Evolutionary conservation across 2,797 vertebrate genomes (phyloP), one percentile per base, ranked within the genome.

Genomic region (Onychomys arenicola): DNA sequence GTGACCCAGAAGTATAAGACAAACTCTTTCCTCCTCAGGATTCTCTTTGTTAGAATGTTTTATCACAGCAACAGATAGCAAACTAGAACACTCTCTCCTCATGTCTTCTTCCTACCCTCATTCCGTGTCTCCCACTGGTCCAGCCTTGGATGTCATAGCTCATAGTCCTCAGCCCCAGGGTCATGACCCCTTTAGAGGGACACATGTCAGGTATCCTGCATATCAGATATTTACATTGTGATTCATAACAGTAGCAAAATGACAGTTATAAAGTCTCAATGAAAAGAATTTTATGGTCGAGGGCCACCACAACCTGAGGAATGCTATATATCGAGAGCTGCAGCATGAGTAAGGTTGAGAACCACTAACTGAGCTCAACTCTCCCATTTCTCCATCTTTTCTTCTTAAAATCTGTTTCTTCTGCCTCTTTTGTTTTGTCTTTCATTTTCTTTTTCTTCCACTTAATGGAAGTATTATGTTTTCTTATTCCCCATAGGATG

Each of bases 381-480:
- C 49, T 89, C 27, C 6, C 25, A 34, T 43, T 61, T 75, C 17
- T 12, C 29, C 55, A 37, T 89, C n/a, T 89, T 75, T 89, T 21
- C 71, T 61, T 75, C 40, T 12, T 37, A 37, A 59, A 67, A 65
- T 65, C 43, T 12, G 13, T 73, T 88, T 75, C 37, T 21, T 55
- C 8, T 67, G 29, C 12, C 43, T 85, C 40, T 59, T 65, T 63
- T 29, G 37, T 29, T 55, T 71, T 73, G 9, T 73, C 17, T 37
- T 40, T 67, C 37, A 49, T 65, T 59, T 90, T 25, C 7, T 61
- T 21, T 43, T 71, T n/a, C 52, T 90, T 90, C 23, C 61, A 73
- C 49, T 93, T 97, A 87, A 89, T 83, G 69, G 69, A 96, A 94
- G 57, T 83, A 90, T 12, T 84, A 83, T 75, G 32, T 94, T 93